Evolutionary conservation across 2,797 vertebrate species (phyloP), one percentile per base, ranked within the genome.

Genomic region (Oreonectes daqikongensis): DNA sequence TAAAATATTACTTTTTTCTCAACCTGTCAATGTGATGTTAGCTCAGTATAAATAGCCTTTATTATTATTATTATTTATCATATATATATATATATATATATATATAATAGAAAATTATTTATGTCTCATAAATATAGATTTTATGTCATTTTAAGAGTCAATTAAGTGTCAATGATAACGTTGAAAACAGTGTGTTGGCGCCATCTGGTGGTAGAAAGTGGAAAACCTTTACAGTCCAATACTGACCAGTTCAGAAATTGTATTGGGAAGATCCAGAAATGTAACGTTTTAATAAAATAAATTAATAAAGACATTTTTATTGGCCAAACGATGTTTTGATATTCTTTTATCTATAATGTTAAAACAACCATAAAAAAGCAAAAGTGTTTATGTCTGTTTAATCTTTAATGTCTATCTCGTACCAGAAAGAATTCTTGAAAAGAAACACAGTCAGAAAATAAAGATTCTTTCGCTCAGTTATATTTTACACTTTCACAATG

Each of bases 371-470:
- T 22, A 5, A 15, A 26, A 40, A 26, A 15, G 17, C 61, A 18
- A 53, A 7, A 18, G 7, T 40, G 55, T 20, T 3, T 6, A 64
- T 72, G 60, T 65, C 87, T 87, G 82, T 91, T 92, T 92, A 91
- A 90, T 92, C 86, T 81, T 90, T 90, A 89, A 88, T 82, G 85
- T 64, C 77, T 83, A 91, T 83, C 88, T 91, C 86, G 87, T 91
- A 88, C 87, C 86, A 89, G 87, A 83, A 90, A 89, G 88, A 85
- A 83, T 87, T 82, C 85, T 82, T 81, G 84, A 86, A 87, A 86
- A 89, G 87, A 80, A 89, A 90, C 89, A 86, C 76, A 81, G 87
- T 81, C 75, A 84, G 90, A 89, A 92, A 92, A 92, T 92, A 93
- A 92, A 92, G 84, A 86, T 86, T 91, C 88, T 90, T 85, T 92